Base-by-base conservation (phyloP, 2,797 vertebrate genomes). In the Coreius guichenoti region DNA sequence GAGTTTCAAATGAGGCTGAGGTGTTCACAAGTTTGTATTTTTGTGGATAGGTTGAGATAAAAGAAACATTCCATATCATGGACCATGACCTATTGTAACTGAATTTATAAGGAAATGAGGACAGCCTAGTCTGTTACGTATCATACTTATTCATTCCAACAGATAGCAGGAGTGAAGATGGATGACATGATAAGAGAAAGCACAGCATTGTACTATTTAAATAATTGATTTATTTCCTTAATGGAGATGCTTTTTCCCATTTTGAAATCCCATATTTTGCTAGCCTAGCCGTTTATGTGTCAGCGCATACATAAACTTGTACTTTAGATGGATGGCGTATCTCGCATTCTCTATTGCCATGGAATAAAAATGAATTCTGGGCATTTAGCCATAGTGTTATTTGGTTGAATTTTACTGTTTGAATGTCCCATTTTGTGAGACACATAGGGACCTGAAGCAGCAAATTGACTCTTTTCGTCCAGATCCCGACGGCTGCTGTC, bases 361-460 rank as follows among this genome's bases (percentile, higher is more conserved):
- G 23, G 19, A 75, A 91, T 90, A 84, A 90, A 91, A 90, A 93
- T 87, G n/a, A 89, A 92, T 91, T 87, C 84, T 80, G 76, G 63
- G 23, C 69, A 74, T 87, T 83, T 87, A 87, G 88, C 70, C 70
- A 69, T 39, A 31, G 36, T 56, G 73, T 33, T 69, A 39, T 75
- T 8, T 73, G 67, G 89, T 89, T 90, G 72, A 86, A 87, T 81
- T 88, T 89, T 89, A 89, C 87, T 72, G 89, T 93, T 91, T 80
- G 77, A 79, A 80, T 76, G 87, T 85, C 70, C 88, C 89, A 90
- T 93, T 93, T 92, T 89, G 86, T 54, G 19, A 43, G 39, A 43
- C 74, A 86, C 91, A 92, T 86, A 86, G 89, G 88, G 89, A 88
- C 91, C 90, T 88, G 89, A 83, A 86, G 84, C 85, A 88, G 80